Percentiles rank a stretch among this genome's conserved stretches.
phyloP scores from a whole-genome alignment of 1,140 invertebrate genomes.

The Apolygus lucorum region DNA sequence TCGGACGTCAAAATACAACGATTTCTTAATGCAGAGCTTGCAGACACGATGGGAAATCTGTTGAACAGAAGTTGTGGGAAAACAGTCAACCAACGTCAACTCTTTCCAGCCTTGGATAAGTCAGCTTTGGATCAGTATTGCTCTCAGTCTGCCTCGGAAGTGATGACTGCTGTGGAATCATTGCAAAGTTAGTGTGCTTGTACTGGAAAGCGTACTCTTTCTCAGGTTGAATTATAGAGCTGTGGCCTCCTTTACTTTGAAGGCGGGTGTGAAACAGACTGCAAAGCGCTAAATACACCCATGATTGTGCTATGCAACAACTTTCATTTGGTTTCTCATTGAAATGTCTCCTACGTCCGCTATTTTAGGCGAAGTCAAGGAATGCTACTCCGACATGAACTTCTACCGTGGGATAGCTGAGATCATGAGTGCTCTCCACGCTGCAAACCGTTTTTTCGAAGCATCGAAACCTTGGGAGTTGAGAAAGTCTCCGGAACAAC shows the following conservation, averaged over 20 bases:
- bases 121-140: conserved; percentile 40
- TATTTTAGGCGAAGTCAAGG: conserved; percentile 47
- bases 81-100: conserved; percentile 65
- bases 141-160: conserved; percentile 24
- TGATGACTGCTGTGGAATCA: conserved; percentile 25
- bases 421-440: conserved; percentile 61
- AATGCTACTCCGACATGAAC: conserved; percentile 65
- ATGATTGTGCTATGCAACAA: too few species aligned
- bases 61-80: conserved; percentile 67
- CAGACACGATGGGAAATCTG: conserved; percentile 87
- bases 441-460: conserved; percentile 80
- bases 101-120: conserved; percentile 54
- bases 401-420: conserved; percentile 77
- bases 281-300: too few species aligned
- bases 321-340: too few species aligned
- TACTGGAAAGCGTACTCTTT: too few species aligned
- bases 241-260: too few species aligned
- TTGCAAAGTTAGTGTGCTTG: neutral
- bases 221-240: too few species aligned
- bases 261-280: too few species aligned
- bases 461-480: conserved; percentile 80
- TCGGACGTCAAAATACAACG: conserved; percentile 64
- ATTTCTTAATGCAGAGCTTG: conserved; percentile 82
- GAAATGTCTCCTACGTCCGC: too few species aligned
- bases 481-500: conserved; percentile 44